Base-by-base conservation (phyloP, 2,113 vertebrate genomes). In the Etia nguti region DNA sequence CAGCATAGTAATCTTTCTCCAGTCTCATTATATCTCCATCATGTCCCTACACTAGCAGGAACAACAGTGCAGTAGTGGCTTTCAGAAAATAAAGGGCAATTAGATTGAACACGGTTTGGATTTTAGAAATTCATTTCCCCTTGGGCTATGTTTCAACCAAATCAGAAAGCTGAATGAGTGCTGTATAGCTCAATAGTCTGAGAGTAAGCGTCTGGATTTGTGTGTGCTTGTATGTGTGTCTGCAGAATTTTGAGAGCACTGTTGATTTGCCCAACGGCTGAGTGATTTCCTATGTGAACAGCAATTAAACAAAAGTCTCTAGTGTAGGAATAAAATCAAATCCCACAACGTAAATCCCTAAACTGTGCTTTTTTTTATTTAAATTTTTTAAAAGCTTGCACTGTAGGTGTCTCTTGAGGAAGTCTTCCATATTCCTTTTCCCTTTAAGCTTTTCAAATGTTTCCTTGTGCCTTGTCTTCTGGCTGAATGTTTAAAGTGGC, bases 231-330 rank as follows among this genome's bases (percentile, higher is more conserved):
- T 85, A 82, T 90, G 82, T 83, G 60, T 79, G 54, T 85, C 34
- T 90, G 79, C 50, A 75, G 65, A 77, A 75, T 81, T 86, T 56
- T 36, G 70, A 75, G 81, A 79, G 43, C 29, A 79, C 70, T 84
- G 57, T 65, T 80, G 41, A 75, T 90, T 85, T 34, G 80, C 93
- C 89, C 82, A 77, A 48, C 52, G 92, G 92, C 90, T 62, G 83
- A 88, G 77, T 80, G 81, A 91, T 90, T 89, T 88, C 90, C 91
- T 90, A 84, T 85, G 91, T 22, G 87, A 90, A 82, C 43, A 77
- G 79, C 94, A 95, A 95, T 96, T 95, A 94, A 90, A 92, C 83
- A 86, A 73, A 90, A 81, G 56, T 92, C 91, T 93, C 92, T 52
- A 20, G 86, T 87, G 89, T 81, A 90, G 81, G 81, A 91, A 88